Percentiles rank a stretch among this genome's conserved stretches.
Evolutionary conservation across 2,797 vertebrate species (phyloP).

Genomic region (Manis pentadactyla): DNA sequence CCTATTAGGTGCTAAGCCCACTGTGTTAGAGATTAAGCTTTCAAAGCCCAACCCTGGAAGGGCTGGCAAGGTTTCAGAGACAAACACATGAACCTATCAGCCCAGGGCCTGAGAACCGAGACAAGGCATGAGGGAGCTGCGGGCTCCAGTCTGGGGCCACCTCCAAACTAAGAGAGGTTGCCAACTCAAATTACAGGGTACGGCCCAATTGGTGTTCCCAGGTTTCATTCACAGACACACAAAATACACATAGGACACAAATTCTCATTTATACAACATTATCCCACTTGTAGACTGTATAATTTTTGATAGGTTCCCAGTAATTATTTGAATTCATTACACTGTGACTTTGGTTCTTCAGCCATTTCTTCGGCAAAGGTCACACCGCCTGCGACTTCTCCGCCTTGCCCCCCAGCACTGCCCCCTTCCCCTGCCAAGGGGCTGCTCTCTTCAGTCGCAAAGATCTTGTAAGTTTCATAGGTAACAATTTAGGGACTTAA

Average conservation of each 20-base stretch:
- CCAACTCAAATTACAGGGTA: neutral
- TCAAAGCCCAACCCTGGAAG: neutral
- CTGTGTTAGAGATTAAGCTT: neutral
- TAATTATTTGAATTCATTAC: neutral
- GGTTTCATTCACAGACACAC: neutral
- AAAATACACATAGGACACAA: neutral
- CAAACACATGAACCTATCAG: neutral
- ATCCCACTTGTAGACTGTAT: neutral
- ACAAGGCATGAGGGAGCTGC: too few species aligned
- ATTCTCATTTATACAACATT: neutral
- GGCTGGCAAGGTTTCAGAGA: neutral
- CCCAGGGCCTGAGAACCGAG: neutral
- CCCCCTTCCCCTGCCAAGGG: neutral
- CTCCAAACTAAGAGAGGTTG: neutral
- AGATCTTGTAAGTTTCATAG: neutral
- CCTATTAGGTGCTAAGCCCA: neutral
- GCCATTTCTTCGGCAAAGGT: neutral
- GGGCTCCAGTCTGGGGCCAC: neutral
- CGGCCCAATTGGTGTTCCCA: too few species aligned
- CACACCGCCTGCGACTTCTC: accelerated
- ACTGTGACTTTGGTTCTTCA: neutral
- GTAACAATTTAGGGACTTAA: neutral
- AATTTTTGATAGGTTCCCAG: neutral
- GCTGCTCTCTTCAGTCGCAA: neutral
- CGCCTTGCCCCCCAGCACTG: neutral